phyloP scores from a whole-genome alignment of 2,113 vertebrate species.

The Camelus dromedarius region DNA sequence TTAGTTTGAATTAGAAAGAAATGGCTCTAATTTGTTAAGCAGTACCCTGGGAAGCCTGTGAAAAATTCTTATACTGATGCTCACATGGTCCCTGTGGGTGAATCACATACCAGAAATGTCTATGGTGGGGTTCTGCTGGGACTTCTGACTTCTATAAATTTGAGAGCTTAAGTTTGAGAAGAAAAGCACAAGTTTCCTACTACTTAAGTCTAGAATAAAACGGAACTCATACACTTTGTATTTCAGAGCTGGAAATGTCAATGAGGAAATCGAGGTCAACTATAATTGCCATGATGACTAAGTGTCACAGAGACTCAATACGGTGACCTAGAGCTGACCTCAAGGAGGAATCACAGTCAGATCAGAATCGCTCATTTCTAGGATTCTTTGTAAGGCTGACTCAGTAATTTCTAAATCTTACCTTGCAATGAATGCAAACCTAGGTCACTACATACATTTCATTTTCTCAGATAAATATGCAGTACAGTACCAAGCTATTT shows the following conservation, averaged over 20 bases:
- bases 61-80: background rate
- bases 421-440: slow-evolving; percentile 12
- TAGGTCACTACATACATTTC: background rate
- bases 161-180: slow-evolving; percentile 28
- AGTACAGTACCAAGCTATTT: background rate
- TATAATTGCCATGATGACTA: slow-evolving; percentile 60
- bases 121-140: background rate
- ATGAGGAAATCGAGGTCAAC: slow-evolving; percentile 52
- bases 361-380: slow-evolving; percentile 20
- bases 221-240: background rate
- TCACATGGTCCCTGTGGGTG: background rate
- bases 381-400: slow-evolving; percentile 22
- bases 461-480: background rate
- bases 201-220: slow-evolving; percentile 50
- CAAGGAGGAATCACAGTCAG: slow-evolving; percentile 30
- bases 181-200: slow-evolving; percentile 62
- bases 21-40: background rate
- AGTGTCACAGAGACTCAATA: background rate
- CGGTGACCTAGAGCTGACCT: slow-evolving; percentile 29
- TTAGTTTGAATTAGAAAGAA: slow-evolving; percentile 36
- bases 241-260: slow-evolving; percentile 42
- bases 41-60: background rate
- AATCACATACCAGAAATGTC: slow-evolving; percentile 20
- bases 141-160: slow-evolving; percentile 24
- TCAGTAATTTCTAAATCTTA: slow-evolving; percentile 9